A percentile compares a stretch with the other conserved stretches of the same genome.
These are phyloP conservation scores for Heterodera carotae DNA, from an alignment of 1,140 invertebrate genomes.

Conservation along the genomic window DNA sequence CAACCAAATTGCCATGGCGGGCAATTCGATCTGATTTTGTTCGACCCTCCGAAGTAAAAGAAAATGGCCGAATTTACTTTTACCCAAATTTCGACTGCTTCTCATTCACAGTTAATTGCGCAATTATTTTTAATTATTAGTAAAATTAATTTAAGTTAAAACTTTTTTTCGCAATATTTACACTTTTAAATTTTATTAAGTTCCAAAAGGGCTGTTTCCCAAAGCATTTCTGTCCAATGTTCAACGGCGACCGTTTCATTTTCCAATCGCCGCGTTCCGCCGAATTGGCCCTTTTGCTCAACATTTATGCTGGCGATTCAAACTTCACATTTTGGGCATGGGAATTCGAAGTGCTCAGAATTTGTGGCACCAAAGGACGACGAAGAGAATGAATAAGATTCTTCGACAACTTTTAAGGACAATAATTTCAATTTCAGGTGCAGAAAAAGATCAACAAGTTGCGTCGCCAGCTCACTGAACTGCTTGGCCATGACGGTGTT, in stretches of 20 bases:
- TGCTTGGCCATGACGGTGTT: conserved; percentile 69
- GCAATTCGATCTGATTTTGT: conserved; percentile 85
- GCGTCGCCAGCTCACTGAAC: conserved; percentile 65
- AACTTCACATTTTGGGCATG: conserved; percentile 81
- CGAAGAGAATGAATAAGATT: conserved; percentile 1
- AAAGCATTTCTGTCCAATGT: conserved; percentile 82
- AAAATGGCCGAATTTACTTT: conserved; percentile 94
- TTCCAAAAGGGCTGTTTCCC: conserved; percentile 68
- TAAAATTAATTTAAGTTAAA: no score
- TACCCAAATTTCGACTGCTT: conserved; percentile 71
- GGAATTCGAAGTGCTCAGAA: conserved; percentile 74
- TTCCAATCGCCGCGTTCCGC: conserved; percentile 98
- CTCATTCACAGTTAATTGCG: not conserved
- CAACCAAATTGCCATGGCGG: conserved; percentile 88
- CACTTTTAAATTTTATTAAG: conserved; percentile 16
- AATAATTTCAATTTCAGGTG: conserved; percentile 41
- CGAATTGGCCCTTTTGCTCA: conserved; percentile 85
- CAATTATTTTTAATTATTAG: no score
- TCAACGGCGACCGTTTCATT: conserved; percentile 94
- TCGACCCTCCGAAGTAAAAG: conserved; percentile 93
- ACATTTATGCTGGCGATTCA: conserved; percentile 73
- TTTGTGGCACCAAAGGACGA: conserved; percentile 62
- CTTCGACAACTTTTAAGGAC: conserved; percentile 22
- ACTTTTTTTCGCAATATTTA: no score
- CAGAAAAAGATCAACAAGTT: conserved; percentile 60